These are phyloP conservation scores for Promerops cafer DNA, from an alignment of 2,113 vertebrate species.

Conservation along the genomic window DNA sequence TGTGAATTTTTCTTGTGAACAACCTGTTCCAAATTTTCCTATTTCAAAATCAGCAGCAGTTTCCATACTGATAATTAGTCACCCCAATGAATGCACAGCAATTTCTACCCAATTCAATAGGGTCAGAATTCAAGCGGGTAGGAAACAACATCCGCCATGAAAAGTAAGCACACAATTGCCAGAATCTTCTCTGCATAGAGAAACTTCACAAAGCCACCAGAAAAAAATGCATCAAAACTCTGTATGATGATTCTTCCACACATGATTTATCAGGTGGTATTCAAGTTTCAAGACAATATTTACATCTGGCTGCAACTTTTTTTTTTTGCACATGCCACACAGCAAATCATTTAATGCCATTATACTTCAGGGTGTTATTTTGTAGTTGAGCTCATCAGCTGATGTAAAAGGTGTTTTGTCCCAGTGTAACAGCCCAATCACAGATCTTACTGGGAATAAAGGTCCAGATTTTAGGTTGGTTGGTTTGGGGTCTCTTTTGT, in stretches of 20 bases:
- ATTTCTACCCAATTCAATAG: background rate
- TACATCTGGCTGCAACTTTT: background rate
- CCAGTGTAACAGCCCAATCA: background rate
- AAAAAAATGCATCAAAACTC: background rate
- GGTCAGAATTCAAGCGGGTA: background rate
- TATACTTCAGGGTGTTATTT: background rate
- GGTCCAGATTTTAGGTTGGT: background rate
- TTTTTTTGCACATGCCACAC: background rate
- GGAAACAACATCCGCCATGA: background rate
- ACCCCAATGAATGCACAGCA: background rate
- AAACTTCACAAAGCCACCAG: background rate
- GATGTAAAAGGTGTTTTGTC: rapidly evolving
- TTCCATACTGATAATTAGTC: background rate
- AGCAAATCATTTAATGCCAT: background rate
- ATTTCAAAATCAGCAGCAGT: background rate
- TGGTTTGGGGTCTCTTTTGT: background rate
- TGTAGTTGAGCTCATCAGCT: background rate
- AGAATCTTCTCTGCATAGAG: background rate
- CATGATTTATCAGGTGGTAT: background rate
- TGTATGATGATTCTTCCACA: background rate
- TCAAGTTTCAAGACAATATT: background rate
- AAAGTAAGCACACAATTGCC: background rate
- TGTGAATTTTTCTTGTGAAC: background rate
- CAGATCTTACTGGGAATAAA: background rate
- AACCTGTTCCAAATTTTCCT: background rate